Conservation (phyloP, 2,113 vertebrate genomes). For the Campylorhamphus procurvoides region DNA sequence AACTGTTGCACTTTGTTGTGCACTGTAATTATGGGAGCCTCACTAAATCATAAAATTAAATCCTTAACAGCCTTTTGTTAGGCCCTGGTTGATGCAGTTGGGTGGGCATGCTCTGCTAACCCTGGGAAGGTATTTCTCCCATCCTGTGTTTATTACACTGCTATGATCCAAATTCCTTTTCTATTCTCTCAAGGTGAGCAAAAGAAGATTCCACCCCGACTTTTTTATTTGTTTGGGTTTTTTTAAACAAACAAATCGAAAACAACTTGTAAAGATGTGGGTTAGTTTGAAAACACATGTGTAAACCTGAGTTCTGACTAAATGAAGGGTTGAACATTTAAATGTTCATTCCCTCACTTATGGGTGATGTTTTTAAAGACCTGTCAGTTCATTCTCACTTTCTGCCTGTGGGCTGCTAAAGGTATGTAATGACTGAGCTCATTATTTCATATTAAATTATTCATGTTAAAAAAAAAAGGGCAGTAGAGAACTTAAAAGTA, state of each 20-base stretch:
- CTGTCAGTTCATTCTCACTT: background rate
- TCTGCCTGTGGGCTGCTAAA: background rate
- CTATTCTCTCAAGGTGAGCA: background rate
- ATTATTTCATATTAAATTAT: background rate
- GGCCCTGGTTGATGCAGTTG: background rate
- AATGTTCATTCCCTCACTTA: background rate
- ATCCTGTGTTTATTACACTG: background rate
- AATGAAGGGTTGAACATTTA: background rate
- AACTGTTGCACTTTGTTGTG: background rate
- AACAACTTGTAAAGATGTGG: background rate
- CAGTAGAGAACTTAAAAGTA: background rate
- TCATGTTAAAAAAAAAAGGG: background rate
- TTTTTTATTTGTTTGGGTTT: background rate
- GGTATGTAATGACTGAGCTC: background rate
- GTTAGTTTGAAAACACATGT: background rate
- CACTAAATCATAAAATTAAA: background rate
- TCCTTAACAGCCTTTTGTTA: background rate
- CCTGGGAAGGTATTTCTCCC: background rate
- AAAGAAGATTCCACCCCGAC: background rate
- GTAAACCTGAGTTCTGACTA: background rate
- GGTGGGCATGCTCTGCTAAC: background rate
- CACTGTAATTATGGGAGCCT: background rate
- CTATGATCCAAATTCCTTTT: background rate
- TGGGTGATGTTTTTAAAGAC: background rate
- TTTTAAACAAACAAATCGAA: background rate